Evolutionary conservation across 2,888 invertebrate genomes (phyloP).

Genomic region (Apeira syringaria): DNA sequence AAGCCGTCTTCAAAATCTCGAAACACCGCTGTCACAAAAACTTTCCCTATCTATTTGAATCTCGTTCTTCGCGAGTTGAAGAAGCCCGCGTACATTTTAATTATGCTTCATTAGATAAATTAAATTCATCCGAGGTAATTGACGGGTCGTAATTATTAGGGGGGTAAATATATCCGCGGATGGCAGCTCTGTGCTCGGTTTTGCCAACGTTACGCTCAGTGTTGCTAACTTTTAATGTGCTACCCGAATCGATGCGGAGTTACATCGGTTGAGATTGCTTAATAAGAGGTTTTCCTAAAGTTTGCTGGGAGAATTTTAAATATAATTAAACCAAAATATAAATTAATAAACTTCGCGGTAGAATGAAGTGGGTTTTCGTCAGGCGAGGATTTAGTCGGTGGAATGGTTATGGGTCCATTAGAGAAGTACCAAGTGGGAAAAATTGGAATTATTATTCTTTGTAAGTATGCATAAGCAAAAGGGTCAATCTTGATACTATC

Average conservation of each 20-base stretch:
- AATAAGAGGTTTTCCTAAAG: slow-evolving; percentile 52
- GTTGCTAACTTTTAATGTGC: slow-evolving; percentile 49
- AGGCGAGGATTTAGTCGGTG: slow-evolving; percentile 19
- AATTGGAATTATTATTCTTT: too few species aligned
- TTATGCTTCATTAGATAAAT: slow-evolving; percentile 82
- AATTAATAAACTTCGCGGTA: slow-evolving; percentile 42
- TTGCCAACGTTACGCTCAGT: slow-evolving; percentile 17
- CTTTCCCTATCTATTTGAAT: slow-evolving; percentile 43
- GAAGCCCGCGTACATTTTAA: slow-evolving; percentile 79
- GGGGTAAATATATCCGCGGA: slow-evolving; percentile 38
- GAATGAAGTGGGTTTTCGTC: slow-evolving; percentile 38
- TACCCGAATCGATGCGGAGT: slow-evolving; percentile 33
- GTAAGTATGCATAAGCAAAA: too few species aligned
- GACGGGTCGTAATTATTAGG: slow-evolving; percentile 73
- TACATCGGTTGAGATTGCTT: slow-evolving; percentile 41
- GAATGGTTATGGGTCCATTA: slow-evolving; percentile 23
- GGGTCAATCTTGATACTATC: too few species aligned
- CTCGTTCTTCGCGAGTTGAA: slow-evolving; percentile 53
- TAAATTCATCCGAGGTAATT: slow-evolving; percentile 79
- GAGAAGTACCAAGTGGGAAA: neutral
- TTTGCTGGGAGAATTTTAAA: slow-evolving; percentile 47
- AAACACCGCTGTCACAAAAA: slow-evolving; percentile 29
- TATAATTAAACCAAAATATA: slow-evolving; percentile 53
- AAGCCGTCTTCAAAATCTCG: slow-evolving; percentile 18
- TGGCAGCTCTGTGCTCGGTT: slow-evolving; percentile 55